Conservation (phyloP, 2,888 invertebrate genomes). For the Lasioglossum vierecki region DNA sequence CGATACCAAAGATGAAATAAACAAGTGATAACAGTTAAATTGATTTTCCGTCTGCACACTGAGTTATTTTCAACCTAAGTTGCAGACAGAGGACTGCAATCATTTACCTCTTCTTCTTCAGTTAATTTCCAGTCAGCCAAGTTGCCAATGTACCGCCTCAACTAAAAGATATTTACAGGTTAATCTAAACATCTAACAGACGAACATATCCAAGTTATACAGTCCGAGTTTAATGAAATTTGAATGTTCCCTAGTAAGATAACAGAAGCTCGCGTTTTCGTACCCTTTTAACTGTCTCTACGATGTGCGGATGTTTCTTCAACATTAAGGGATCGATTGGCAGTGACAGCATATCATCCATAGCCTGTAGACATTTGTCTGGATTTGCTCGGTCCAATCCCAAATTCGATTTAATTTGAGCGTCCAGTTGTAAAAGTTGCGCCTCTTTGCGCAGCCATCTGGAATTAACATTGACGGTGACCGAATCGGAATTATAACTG, state of each 20-base stretch:
- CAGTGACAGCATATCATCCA: constrained; percentile 87
- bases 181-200: constrained; percentile 14
- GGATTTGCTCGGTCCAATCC: constrained; percentile 90
- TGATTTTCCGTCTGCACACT: not conserved
- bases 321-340: constrained; percentile 90
- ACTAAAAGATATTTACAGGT: constrained; percentile 76
- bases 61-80: not conserved
- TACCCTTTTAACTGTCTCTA: constrained; percentile 90
- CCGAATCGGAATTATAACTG: not conserved
- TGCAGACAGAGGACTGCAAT: not conserved
- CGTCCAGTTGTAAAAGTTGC: constrained; percentile 87
- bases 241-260: not conserved
- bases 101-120: constrained; percentile 86
- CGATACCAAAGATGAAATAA: not conserved
- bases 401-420: constrained; percentile 88
- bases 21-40: not conserved
- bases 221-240: not conserved
- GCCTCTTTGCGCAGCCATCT: constrained; percentile 88
- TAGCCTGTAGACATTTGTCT: constrained; percentile 88
- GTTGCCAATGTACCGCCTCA: constrained; percentile 92
- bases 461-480: constrained; percentile 20
- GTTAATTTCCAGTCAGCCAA: constrained; percentile 89
- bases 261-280: constrained; percentile 13
- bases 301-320: constrained; percentile 91
- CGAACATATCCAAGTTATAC: not conserved